These are phyloP conservation scores for Apolygus lucorum DNA, from an alignment of 1,140 invertebrate species.

Conservation along the genomic window DNA sequence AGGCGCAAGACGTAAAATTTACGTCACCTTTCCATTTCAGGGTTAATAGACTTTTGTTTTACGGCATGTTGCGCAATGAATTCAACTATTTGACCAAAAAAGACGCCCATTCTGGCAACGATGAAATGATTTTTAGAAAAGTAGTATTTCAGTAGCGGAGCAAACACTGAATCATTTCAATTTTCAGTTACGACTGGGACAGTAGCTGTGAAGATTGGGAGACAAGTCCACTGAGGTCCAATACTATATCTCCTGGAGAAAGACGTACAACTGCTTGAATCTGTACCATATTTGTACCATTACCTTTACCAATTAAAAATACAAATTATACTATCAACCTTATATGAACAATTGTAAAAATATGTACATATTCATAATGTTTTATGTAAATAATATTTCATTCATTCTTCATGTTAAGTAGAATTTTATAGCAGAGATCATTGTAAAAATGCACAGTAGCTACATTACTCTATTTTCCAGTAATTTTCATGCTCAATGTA, in stretches of 20 bases:
- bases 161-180: conserved; percentile 4
- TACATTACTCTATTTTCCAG: conserved; percentile 23
- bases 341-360: conserved; percentile 25
- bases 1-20: too few relatives aligned
- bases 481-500: conserved; percentile 28
- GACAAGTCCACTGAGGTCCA: not conserved
- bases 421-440: conserved; percentile 23
- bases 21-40: too few relatives aligned
- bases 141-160: too few relatives aligned
- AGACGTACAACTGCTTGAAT: conserved; percentile 6
- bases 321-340: conserved; percentile 11
- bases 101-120: too few relatives aligned
- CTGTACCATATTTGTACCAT: not conserved
- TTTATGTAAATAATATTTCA: conserved; percentile 19
- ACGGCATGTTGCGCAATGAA: too few relatives aligned
- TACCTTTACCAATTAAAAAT: conserved; percentile 8
- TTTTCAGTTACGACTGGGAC: conserved; percentile 18
- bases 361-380: conserved; percentile 24
- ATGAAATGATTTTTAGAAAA: too few relatives aligned
- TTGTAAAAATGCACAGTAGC: conserved; percentile 25
- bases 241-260: not conserved
- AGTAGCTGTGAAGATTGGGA: conserved; percentile 11
- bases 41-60: too few relatives aligned
- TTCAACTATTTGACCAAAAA: too few relatives aligned
- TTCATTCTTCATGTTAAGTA: conserved; percentile 22